Evolutionary conservation across 2,888 invertebrate genomes (phyloP).

Genomic region (Sialis fuliginosa): DNA sequence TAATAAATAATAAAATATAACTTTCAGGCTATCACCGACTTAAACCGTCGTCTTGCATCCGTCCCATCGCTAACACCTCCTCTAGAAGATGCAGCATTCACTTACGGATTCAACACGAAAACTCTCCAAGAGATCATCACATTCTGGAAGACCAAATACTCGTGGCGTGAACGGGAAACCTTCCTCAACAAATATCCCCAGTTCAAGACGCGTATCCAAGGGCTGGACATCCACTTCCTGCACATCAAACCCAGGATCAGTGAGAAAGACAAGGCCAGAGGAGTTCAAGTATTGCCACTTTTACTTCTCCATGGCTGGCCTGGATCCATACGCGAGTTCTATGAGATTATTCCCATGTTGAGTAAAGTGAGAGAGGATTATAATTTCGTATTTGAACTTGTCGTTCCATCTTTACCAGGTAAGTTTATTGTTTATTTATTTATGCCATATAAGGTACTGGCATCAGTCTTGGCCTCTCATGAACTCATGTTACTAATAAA

Average conservation of each 20-base stretch:
- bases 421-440: neutral
- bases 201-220: slow-evolving; percentile 52
- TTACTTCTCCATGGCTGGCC: slow-evolving; percentile 81
- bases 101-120: slow-evolving; percentile 64
- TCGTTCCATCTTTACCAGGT: slow-evolving; percentile 36
- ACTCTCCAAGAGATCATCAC: slow-evolving; percentile 46
- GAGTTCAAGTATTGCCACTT: slow-evolving; percentile 36
- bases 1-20: neutral
- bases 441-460: neutral
- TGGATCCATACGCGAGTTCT: slow-evolving; percentile 72
- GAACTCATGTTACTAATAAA: neutral
- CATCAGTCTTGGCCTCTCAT: neutral
- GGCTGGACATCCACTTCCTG: slow-evolving; percentile 49
- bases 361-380: slow-evolving; percentile 28
- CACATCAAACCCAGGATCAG: slow-evolving; percentile 36
- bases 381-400: slow-evolving; percentile 45
- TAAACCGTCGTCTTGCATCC: slow-evolving; percentile 34
- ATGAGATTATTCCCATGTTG: slow-evolving; percentile 53
- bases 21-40: slow-evolving; percentile 28
- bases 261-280: slow-evolving; percentile 4
- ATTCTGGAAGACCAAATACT: slow-evolving; percentile 58
- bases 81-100: slow-evolving; percentile 48
- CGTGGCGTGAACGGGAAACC: slow-evolving; percentile 43
- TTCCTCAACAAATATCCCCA: slow-evolving; percentile 48
- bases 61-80: slow-evolving; percentile 26